These are phyloP conservation scores for Augochlora pura DNA, from an alignment of 1,140 invertebrate species.

Conservation along the genomic window DNA sequence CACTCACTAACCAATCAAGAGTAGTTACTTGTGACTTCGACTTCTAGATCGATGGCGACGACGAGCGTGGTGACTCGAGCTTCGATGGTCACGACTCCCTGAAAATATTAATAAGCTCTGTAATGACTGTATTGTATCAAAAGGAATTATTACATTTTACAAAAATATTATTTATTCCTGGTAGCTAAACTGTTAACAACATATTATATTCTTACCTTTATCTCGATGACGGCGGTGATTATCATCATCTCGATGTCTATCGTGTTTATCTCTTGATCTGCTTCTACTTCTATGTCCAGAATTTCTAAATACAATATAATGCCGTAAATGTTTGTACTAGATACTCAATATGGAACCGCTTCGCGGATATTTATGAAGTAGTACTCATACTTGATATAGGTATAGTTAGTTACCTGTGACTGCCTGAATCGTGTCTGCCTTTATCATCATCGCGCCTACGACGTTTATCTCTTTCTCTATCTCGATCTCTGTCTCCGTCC, in stretches of 20 bases:
- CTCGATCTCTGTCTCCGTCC: constrained; percentile 74
- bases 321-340: not conserved
- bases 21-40: constrained; percentile 80
- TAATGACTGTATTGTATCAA: not conserved
- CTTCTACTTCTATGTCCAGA: constrained; percentile 75
- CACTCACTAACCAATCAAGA: constrained; percentile 81
- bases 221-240: constrained; percentile 75
- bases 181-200: too few species aligned
- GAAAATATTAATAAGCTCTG: constrained; percentile 12
- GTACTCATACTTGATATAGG: not conserved
- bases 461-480: constrained; percentile 75
- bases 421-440: constrained; percentile 68
- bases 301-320: constrained; percentile 66
- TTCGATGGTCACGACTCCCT: constrained; percentile 77
- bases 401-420: constrained; percentile 66
- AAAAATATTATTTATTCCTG: too few species aligned
- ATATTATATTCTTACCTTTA: constrained; percentile 67
- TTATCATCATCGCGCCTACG: constrained; percentile 78
- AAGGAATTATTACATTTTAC: too few species aligned
- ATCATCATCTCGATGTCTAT: constrained; percentile 76
- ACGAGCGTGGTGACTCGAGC: constrained; percentile 74
- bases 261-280: constrained; percentile 76
- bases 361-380: not conserved
- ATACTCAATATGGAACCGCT: not conserved
- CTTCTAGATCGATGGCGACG: constrained; percentile 78